A percentile compares a stretch with the other conserved stretches of the same genome.
These are phyloP conservation scores for Bubalus kerabau DNA, from an alignment of 2,113 vertebrate genomes.

Conservation along the genomic window DNA sequence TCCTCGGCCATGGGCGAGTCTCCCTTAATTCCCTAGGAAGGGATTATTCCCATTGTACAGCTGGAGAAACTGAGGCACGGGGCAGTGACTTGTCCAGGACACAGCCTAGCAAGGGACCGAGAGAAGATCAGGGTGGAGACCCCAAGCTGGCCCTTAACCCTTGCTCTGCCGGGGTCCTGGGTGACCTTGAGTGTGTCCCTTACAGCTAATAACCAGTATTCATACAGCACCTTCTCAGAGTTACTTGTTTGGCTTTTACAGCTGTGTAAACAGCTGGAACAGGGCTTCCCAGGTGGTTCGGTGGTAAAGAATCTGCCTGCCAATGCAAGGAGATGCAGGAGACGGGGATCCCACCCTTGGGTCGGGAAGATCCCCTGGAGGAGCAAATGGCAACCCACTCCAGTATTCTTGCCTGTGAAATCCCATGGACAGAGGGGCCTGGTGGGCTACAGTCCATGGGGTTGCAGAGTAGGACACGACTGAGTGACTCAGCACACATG, in stretches of 20 bases:
- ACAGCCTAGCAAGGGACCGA: not conserved
- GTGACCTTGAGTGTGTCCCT: accelerated
- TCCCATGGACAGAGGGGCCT: not conserved
- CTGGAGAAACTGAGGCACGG: not conserved
- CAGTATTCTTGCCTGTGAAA: not conserved
- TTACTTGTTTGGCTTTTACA: not conserved
- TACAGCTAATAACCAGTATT: accelerated
- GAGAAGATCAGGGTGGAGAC: not conserved
- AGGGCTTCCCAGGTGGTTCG: not conserved
- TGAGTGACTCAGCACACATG: not conserved
- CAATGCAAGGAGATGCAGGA: not conserved
- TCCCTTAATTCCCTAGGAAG: not conserved
- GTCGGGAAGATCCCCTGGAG: not conserved
- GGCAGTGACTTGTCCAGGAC: not conserved
- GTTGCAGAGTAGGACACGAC: accelerated
- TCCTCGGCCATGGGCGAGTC: accelerated
- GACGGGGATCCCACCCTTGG: not conserved
- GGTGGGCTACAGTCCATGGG: not conserved
- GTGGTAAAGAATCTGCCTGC: not conserved
- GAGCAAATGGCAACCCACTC: not conserved
- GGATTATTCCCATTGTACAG: accelerated
- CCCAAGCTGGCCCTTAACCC: too few relatives aligned
- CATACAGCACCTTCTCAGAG: not conserved
- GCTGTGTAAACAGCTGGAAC: not conserved
- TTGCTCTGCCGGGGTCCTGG: accelerated